phyloP scores from a whole-genome alignment of 2,113 vertebrate genomes.

The Pygathrix nemaeus region DNA sequence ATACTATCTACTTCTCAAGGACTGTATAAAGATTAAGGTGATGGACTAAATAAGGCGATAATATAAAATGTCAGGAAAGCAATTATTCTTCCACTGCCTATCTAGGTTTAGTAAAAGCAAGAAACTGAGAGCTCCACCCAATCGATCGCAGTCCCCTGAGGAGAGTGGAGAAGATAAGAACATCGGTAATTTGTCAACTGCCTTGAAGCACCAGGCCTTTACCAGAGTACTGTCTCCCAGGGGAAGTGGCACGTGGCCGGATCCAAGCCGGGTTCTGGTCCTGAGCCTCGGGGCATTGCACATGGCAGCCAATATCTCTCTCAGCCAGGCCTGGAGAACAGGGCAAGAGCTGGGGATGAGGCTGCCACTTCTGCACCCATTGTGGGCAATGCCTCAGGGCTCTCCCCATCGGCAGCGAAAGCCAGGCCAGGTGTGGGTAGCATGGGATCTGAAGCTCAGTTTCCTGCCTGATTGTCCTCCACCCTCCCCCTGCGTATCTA shows the following conservation, averaged over 20 bases:
- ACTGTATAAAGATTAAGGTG: neutral
- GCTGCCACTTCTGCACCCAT: rapidly evolving
- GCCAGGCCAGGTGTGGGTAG: neutral
- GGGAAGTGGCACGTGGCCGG: neutral
- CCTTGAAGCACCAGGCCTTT: neutral
- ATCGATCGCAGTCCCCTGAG: neutral
- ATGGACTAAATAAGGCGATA: neutral
- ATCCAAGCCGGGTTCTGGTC: neutral
- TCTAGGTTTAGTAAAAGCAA: neutral
- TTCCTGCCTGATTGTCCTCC: neutral
- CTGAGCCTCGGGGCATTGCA: neutral
- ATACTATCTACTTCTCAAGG: neutral
- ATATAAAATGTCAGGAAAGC: neutral
- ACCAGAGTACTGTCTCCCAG: neutral
- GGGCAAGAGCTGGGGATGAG: neutral
- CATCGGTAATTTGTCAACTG: neutral
- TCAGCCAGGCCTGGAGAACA: neutral
- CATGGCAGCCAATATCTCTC: neutral
- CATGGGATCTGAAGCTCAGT: neutral
- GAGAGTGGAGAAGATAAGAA: neutral
- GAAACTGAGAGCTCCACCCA: neutral
- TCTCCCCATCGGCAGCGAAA: neutral
- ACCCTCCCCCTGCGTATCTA: neutral
- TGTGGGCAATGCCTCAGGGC: neutral
- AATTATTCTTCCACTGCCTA: neutral